These are phyloP conservation scores for Microctonus brassicae DNA, from an alignment of 2,888 invertebrate genomes.

Conservation along the genomic window DNA sequence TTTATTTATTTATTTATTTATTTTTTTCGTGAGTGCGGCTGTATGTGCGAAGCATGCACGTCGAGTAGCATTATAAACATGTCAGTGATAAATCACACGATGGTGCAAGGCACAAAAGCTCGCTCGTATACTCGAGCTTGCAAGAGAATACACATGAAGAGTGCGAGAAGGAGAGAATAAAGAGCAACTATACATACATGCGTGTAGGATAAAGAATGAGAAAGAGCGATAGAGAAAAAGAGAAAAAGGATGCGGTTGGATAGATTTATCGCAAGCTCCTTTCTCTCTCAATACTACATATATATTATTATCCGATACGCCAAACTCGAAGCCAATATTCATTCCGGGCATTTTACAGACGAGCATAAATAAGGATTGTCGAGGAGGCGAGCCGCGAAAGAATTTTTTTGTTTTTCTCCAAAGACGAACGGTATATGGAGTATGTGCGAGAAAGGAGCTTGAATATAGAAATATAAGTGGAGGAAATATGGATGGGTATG, in stretches of 20 bases:
- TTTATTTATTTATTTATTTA: slow-evolving; percentile 31
- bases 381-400: slow-evolving; percentile 22
- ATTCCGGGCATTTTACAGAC: slow-evolving; percentile 44
- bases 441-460: not conserved
- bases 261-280: slow-evolving; percentile 25
- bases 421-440: not conserved
- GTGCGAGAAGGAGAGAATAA: slow-evolving; percentile 8
- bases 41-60: slow-evolving; percentile 30
- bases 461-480: not conserved
- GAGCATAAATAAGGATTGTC: slow-evolving; percentile 45
- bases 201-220: slow-evolving; percentile 25
- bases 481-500: too few species aligned
- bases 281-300: slow-evolving; percentile 2
- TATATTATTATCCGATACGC: slow-evolving; percentile 33
- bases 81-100: slow-evolving; percentile 58
- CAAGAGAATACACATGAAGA: not conserved
- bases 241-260: slow-evolving; percentile 25
- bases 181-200: too few species aligned
- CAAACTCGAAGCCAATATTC: slow-evolving; percentile 44
- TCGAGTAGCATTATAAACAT: slow-evolving; percentile 57
- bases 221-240: slow-evolving; percentile 30
- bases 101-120: slow-evolving; percentile 38
- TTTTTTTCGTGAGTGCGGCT: slow-evolving; percentile 38
- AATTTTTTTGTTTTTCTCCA: slow-evolving; percentile 20
- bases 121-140: slow-evolving; percentile 18